These are phyloP conservation scores for Cephalopterus ornatus DNA, from an alignment of 2,113 vertebrate species.

Conservation along the genomic window DNA sequence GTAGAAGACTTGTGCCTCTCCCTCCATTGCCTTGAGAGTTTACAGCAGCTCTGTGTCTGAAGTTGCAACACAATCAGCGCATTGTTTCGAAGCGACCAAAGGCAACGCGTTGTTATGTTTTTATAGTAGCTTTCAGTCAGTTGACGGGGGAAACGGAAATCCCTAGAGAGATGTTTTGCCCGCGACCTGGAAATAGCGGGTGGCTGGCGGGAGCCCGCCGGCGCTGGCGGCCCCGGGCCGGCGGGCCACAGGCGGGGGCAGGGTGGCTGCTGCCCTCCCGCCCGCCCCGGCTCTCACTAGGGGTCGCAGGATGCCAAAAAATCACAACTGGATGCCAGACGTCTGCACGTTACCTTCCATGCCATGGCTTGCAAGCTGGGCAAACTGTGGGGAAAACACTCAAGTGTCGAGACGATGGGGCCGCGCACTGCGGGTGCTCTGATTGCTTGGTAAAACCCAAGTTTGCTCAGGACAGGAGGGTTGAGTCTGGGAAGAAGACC, in stretches of 20 bases:
- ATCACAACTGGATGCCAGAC: not conserved
- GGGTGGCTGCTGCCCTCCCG: not conserved
- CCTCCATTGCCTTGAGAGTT: not conserved
- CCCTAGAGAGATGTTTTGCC: not conserved
- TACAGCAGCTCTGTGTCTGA: not conserved
- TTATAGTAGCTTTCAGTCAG: not conserved
- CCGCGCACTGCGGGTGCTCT: not conserved
- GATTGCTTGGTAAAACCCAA: too few relatives aligned
- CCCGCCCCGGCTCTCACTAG: slow-evolving; percentile 70
- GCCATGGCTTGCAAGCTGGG: not conserved
- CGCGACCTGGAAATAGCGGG: not conserved
- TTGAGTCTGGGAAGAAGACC: not conserved
- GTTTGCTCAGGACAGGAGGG: not conserved
- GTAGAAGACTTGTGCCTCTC: not conserved
- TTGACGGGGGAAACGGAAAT: not conserved
- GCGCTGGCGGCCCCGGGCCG: not conserved
- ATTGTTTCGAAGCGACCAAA: not conserved
- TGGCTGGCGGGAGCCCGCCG: not conserved
- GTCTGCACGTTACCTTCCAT: not conserved
- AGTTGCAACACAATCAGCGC: not conserved
- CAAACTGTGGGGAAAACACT: too few relatives aligned
- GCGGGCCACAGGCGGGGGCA: not conserved
- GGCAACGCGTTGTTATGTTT: not conserved
- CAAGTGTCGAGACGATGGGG: not conserved
- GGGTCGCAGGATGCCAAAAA: slow-evolving; percentile 74